A percentile compares a stretch with the other conserved stretches of the same genome.
These are phyloP conservation scores for Microctenopoma lineatum DNA, from an alignment of 2,797 vertebrate genomes.

Conservation along the genomic window DNA sequence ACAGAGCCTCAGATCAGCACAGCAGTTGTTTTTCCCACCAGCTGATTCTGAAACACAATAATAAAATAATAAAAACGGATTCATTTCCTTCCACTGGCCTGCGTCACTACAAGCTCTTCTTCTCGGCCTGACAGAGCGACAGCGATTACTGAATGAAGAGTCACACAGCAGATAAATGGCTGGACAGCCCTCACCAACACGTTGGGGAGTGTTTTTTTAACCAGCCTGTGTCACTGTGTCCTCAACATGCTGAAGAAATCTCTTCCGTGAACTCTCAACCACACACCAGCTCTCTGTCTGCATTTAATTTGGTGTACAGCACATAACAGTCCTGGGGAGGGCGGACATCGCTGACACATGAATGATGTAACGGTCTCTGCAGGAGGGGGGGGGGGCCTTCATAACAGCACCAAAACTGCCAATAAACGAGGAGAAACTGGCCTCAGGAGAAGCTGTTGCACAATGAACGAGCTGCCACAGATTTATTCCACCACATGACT, in stretches of 20 bases:
- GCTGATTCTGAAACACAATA: background rate
- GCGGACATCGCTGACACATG: conserved; percentile 61
- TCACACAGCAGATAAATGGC: conserved; percentile 2
- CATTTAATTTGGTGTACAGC: conserved; percentile 54
- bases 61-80: background rate
- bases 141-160: background rate
- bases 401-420: conserved; percentile 42
- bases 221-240: conserved; percentile 25
- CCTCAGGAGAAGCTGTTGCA: conserved; percentile 46
- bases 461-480: conserved; percentile 28
- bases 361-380: conserved; percentile 59
- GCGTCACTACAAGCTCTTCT: background rate
- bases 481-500: conserved; percentile 46
- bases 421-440: conserved; percentile 25
- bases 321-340: conserved; percentile 33
- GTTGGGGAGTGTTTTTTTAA: conserved; percentile 7
- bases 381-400: conserved; percentile 53
- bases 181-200: conserved; percentile 1
- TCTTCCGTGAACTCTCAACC: background rate
- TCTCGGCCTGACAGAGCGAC: background rate
- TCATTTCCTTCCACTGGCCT: background rate
- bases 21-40: no score
- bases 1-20: no score
- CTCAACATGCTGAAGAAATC: no score
- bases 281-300: conserved; percentile 37